Percentiles rank a stretch among this genome's conserved stretches.
Evolutionary conservation across 2,113 vertebrate species (phyloP).

Genomic region (Gymnocephalus cernua): DNA sequence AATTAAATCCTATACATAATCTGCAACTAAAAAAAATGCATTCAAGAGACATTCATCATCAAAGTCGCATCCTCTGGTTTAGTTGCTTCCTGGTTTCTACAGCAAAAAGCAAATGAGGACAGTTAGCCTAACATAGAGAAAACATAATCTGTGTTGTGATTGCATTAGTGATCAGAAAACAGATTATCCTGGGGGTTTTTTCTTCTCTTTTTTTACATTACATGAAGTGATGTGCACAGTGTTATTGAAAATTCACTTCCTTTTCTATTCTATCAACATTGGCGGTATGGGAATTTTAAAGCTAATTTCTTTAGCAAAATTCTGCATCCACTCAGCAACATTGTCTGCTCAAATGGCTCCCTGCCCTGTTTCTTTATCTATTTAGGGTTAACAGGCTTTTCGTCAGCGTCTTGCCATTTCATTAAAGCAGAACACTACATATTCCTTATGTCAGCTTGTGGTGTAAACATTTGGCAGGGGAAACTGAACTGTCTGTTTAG

Average conservation of each 20-base stretch:
- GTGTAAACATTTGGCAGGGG: not conserved
- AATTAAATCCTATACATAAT: not conserved
- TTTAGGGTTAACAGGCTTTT: slow-evolving; percentile 1
- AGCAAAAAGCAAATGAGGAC: slow-evolving; percentile 14
- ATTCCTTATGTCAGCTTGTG: not conserved
- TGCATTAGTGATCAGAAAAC: slow-evolving; percentile 33
- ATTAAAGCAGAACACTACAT: slow-evolving; percentile 13
- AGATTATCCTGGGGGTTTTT: slow-evolving; percentile 17
- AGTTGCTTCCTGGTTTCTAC: not conserved
- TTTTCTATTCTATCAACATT: not conserved
- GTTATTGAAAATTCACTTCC: not conserved
- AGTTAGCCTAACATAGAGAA: slow-evolving; percentile 9
- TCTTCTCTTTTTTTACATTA: not conserved
- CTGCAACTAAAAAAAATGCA: not conserved
- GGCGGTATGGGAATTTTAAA: not conserved
- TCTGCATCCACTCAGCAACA: slow-evolving; percentile 4
- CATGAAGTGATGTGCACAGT: not conserved
- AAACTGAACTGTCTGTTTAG: not conserved
- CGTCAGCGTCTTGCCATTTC: not conserved
- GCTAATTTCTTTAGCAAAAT: not conserved
- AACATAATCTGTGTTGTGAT: slow-evolving; percentile 35
- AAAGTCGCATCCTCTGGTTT: not conserved
- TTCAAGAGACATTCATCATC: not conserved
- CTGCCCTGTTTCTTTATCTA: not conserved
- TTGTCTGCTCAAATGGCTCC: not conserved